Evolutionary conservation across 2,797 vertebrate genomes (phyloP).

Genomic region (Bradypodion pumilum): DNA sequence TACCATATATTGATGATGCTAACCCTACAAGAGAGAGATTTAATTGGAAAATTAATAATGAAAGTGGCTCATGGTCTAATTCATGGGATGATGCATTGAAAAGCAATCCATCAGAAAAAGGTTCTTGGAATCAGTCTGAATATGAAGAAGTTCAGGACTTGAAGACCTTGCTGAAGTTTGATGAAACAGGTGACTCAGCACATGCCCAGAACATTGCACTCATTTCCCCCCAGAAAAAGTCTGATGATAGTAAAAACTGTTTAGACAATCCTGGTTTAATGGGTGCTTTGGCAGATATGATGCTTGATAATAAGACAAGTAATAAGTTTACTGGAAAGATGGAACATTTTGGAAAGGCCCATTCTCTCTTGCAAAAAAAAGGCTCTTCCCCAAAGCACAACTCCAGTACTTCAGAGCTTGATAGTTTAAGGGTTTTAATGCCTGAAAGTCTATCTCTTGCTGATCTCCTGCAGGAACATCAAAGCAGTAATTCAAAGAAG

Average conservation of each 20-base stretch:
- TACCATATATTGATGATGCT: slow-evolving; percentile 49
- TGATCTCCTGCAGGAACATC: slow-evolving; percentile 87
- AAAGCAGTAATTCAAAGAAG: slow-evolving; percentile 71
- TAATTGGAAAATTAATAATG: slow-evolving; percentile 68
- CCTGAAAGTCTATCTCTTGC: slow-evolving; percentile 83
- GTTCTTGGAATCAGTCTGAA: slow-evolving; percentile 54
- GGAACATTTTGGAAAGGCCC: slow-evolving; percentile 72
- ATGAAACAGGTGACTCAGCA: slow-evolving; percentile 65
- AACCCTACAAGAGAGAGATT: slow-evolving; percentile 77
- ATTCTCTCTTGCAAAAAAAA: slow-evolving; percentile 68
- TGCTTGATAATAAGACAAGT: slow-evolving; percentile 69
- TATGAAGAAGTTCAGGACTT: slow-evolving; percentile 66
- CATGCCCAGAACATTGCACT: slow-evolving; percentile 56
- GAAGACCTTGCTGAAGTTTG: slow-evolving; percentile 62
- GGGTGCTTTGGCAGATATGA: slow-evolving; percentile 73
- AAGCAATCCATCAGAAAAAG: slow-evolving; percentile 51
- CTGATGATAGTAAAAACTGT: slow-evolving; percentile 38
- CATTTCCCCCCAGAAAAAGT: slow-evolving; percentile 52
- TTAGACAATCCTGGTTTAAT: slow-evolving; percentile 66
- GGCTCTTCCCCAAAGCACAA: slow-evolving; percentile 54
- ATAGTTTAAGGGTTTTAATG: slow-evolving; percentile 61
- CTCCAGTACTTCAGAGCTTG: slow-evolving; percentile 51
- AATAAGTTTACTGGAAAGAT: slow-evolving; percentile 60
- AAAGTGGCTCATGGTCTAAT: slow-evolving; percentile 56
- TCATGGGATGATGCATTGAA: slow-evolving; percentile 48